Evolutionary conservation across 2,113 vertebrate species (phyloP).

Genomic region (Macaca nemestrina): DNA sequence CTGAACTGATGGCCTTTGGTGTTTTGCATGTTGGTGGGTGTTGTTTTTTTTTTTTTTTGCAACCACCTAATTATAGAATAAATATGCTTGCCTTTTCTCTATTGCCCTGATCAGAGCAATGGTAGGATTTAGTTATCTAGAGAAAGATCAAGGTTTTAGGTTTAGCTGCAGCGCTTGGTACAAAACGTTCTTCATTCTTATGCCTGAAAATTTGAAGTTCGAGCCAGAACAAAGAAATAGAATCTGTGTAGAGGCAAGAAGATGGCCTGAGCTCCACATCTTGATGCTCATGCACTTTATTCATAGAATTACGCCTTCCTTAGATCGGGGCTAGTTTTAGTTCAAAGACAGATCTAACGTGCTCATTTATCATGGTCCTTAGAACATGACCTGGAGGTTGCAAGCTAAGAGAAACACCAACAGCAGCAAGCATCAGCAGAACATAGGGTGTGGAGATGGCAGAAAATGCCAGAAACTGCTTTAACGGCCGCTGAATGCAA

Average conservation of each 20-base stretch:
- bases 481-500: neutral
- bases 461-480: neutral
- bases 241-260: neutral
- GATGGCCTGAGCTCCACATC: too few relatives aligned
- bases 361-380: neutral
- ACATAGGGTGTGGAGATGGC: neutral
- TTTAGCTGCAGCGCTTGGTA: neutral
- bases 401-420: neutral
- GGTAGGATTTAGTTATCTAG: too few relatives aligned
- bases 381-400: too few relatives aligned
- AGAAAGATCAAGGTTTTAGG: neutral
- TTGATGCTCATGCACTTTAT: neutral
- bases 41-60: neutral
- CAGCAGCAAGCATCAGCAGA: neutral
- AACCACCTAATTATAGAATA: neutral
- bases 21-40: too few relatives aligned
- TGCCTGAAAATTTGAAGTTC: neutral
- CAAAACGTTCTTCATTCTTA: neutral
- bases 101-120: neutral
- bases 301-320: neutral
- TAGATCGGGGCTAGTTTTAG: neutral
- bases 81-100: neutral
- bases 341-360: neutral
- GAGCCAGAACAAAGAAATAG: neutral
- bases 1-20: neutral